A percentile compares a stretch with the other conserved stretches of the same genome.
These are phyloP conservation scores for Plebejus anna DNA, from an alignment of 2,888 invertebrate species.

Conservation along the genomic window DNA sequence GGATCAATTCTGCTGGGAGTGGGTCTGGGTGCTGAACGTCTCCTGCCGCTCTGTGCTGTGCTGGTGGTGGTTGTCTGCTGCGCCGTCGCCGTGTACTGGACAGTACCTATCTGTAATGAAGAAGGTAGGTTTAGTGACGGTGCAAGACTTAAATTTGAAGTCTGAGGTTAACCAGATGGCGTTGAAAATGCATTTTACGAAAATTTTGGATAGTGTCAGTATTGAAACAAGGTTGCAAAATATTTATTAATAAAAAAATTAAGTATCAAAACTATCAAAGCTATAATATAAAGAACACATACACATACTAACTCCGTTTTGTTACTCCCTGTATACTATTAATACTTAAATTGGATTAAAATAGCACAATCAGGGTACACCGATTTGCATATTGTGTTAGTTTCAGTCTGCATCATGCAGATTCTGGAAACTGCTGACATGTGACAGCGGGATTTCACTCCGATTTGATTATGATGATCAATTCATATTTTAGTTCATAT, in stretches of 20 bases:
- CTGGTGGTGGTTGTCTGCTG: constrained; percentile 75
- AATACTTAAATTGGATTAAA: neutral
- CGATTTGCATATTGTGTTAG: neutral
- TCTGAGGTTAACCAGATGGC: no score
- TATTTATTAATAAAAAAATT: no score
- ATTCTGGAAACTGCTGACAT: constrained; percentile 1
- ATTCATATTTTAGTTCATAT: no score
- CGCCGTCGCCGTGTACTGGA: constrained; percentile 66
- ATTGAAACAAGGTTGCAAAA: no score
- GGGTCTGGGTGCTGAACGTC: constrained; percentile 62
- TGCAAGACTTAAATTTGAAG: no score
- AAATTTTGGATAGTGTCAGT: no score
- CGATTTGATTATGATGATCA: no score
- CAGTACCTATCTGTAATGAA: constrained; percentile 51
- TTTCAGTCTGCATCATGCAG: neutral
- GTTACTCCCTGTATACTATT: no score
- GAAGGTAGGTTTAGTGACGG: neutral
- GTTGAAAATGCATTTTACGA: no score
- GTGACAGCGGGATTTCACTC: neutral
- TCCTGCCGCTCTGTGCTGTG: constrained; percentile 73
- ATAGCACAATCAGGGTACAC: neutral
- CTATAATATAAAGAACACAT: no score
- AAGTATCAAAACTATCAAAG: no score
- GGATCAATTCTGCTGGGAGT: constrained; percentile 64
- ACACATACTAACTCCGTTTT: no score